These are phyloP conservation scores for Motacilla alba DNA, from an alignment of 2,113 vertebrate genomes.

Conservation along the genomic window DNA sequence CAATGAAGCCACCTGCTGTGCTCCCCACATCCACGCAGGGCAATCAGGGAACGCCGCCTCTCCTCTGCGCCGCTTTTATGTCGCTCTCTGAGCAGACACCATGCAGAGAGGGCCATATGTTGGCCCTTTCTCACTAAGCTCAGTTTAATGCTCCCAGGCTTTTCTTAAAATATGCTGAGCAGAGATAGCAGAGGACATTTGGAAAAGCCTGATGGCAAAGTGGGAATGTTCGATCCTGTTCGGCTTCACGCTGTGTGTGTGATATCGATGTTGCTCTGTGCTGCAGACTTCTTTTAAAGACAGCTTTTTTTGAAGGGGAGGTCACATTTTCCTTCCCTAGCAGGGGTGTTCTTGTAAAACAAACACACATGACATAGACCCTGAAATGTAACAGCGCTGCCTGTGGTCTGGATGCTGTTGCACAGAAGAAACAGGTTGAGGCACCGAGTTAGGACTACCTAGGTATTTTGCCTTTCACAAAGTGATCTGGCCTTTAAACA, in stretches of 20 bases:
- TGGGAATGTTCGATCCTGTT: not conserved
- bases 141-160: not conserved
- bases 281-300: not conserved
- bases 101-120: not conserved
- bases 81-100: not conserved
- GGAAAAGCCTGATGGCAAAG: slow-evolving; percentile 16
- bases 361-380: not conserved
- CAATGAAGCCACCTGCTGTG: not conserved
- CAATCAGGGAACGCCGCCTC: not conserved
- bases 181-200: not conserved
- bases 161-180: not conserved
- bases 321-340: not conserved
- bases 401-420: not conserved
- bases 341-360: not conserved
- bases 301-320: not conserved
- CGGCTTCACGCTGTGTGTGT: fast-evolving
- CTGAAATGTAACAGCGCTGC: not conserved
- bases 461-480: not conserved
- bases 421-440: not conserved
- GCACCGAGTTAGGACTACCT: not conserved
- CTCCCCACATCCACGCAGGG: not conserved
- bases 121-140: not conserved
- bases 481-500: not conserved
- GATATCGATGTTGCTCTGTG: not conserved
- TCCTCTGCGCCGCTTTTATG: not conserved